Evolutionary conservation across 1,140 invertebrate genomes (phyloP).

Genomic region (Agrypnia vestita): DNA sequence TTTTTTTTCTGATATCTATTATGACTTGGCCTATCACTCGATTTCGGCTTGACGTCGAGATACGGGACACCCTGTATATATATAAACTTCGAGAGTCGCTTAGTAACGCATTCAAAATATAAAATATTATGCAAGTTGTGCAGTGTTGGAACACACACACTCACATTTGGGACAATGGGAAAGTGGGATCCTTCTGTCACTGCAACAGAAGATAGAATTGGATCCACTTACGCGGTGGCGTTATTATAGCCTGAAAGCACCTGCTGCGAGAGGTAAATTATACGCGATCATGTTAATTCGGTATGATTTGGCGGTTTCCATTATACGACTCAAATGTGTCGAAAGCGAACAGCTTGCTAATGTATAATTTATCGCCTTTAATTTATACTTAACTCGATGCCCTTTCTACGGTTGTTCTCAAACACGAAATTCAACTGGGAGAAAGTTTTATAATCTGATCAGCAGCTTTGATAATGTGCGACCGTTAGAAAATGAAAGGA

Average conservation of each 20-base stretch:
- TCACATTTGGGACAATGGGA: slow-evolving; percentile 24
- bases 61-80: too few relatives aligned
- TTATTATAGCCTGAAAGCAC: neutral
- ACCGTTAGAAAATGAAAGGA: too few relatives aligned
- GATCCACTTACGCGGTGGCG: slow-evolving; percentile 8
- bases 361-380: slow-evolving; percentile 14
- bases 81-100: too few relatives aligned
- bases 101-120: too few relatives aligned
- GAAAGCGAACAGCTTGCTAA: slow-evolving; percentile 30
- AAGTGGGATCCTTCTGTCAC: slow-evolving; percentile 27
- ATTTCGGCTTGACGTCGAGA: too few relatives aligned
- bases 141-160: neutral
- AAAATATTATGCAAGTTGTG: neutral
- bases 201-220: slow-evolving; percentile 18
- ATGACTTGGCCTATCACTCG: too few relatives aligned
- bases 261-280: slow-evolving; percentile 10
- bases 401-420: too few relatives aligned
- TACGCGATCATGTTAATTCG: slow-evolving; percentile 32
- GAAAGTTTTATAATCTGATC: too few relatives aligned
- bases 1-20: too few relatives aligned
- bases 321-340: slow-evolving; percentile 21
- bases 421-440: too few relatives aligned
- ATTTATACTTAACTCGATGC: neutral
- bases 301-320: slow-evolving; percentile 7
- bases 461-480: too few relatives aligned